Percentiles rank a stretch among this genome's conserved stretches.
phyloP scores from a whole-genome alignment of 2,113 vertebrate genomes.

The Nyctereutes procyonoides region DNA sequence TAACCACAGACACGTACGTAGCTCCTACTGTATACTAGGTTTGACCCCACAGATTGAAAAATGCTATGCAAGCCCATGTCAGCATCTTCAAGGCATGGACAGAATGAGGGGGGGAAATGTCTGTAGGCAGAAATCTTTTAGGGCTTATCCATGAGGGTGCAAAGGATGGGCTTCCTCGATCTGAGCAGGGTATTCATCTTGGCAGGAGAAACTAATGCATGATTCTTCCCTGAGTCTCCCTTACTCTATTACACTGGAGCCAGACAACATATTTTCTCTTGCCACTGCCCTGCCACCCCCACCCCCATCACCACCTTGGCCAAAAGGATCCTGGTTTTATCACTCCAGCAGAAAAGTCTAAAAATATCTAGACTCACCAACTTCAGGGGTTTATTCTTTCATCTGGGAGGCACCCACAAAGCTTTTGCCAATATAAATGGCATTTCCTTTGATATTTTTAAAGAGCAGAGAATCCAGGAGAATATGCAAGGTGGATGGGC shows the following conservation, averaged over 20 bases:
- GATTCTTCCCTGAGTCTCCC: background rate
- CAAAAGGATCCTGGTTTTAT: constrained; percentile 42
- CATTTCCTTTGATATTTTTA: constrained; percentile 83
- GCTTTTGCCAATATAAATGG: constrained; percentile 81
- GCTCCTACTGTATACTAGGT: background rate
- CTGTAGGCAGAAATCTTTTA: background rate
- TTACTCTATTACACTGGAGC: background rate
- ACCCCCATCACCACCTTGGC: background rate
- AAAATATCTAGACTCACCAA: constrained; percentile 73
- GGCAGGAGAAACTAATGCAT: rapidly evolving
- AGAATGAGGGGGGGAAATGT: background rate
- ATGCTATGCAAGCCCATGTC: background rate
- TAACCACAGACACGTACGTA: background rate
- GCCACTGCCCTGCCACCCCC: background rate
- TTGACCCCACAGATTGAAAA: background rate
- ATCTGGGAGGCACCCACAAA: constrained; percentile 76
- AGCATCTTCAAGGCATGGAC: background rate
- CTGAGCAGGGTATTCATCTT: background rate
- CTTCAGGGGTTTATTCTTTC: constrained; percentile 60
- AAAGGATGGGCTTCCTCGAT: background rate
- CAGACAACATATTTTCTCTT: background rate
- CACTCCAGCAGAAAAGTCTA: constrained; percentile 53
- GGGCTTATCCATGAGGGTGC: background rate
- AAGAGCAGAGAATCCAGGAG: constrained; percentile 76
- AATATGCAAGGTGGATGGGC: constrained; percentile 59